Base-by-base conservation (phyloP, 2,113 vertebrate genomes). In the Coregonus clupeaformis region DNA sequence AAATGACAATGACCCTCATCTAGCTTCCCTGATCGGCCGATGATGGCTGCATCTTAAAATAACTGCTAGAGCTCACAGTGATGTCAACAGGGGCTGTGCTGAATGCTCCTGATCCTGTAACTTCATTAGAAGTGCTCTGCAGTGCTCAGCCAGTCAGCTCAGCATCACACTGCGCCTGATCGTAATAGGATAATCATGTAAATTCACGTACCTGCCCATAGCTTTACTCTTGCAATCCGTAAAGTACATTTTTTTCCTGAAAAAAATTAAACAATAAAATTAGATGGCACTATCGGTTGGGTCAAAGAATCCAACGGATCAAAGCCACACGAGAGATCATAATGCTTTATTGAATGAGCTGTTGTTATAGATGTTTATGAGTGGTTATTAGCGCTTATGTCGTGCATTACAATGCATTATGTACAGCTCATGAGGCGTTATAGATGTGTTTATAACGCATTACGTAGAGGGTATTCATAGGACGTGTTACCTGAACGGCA, bases 161-260 rank as follows among this genome's bases (percentile, higher is more conserved):
- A 1, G 3, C 47, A 72, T 22, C n/a, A n/a, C 12, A 14, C 18
- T 11, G 18, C 2, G 57, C 12, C n/a, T 6, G 18, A 78, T 36
- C 13, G 14, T 25, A 49, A 66, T 32, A 9, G 22, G 32, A 75
- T 12, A n/a, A 29, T 13, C 29, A 68, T 18, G 57, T 4, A 74
- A 55, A 81, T 77, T 49, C 22, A 90, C 94, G 88, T 92, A 98
- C 98, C 97, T 98, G 94, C 96, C 92, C 92, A 95, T 92, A 71
- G 94, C 92, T 94, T 96, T 98, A 90, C 92, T 97, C 93, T 94
- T 98, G 94, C 93, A 92, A 88, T 98, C 97, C 87, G 95, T 96
- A 84, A 97, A 98, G 92, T 98, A 98, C 89, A 94, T 97, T 91
- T 98, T 99, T 93, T 98, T 99, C 92, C 97, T 98, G 89, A 87